Percentiles rank a stretch among this genome's conserved stretches.
Conservation (phyloP, 2,888 invertebrate genomes). For the Willowsia nigromaculata region DNA sequence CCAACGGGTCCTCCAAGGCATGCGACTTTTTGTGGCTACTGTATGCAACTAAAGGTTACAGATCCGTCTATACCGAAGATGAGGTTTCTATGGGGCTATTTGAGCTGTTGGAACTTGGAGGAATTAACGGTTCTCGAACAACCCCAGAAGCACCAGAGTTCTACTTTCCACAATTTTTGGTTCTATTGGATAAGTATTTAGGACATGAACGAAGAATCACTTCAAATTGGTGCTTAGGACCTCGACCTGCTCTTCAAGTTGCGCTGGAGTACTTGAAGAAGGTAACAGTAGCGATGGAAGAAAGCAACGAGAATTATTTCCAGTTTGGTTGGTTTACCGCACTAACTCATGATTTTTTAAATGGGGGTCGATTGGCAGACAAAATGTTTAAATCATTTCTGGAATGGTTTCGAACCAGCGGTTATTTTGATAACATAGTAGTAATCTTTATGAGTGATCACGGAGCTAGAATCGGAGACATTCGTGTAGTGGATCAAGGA, state of each 20-base stretch:
- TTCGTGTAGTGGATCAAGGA: conserved; percentile 89
- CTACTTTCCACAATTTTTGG: background rate
- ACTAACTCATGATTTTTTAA: conserved; percentile 91
- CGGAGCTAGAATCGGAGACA: conserved; percentile 92
- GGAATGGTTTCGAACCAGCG: conserved; percentile 81
- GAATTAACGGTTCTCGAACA: too few relatives aligned
- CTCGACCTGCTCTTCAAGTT: conserved; percentile 86
- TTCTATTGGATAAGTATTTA: background rate
- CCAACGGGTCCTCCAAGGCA: conserved; percentile 86
- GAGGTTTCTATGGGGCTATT: conserved; percentile 83
- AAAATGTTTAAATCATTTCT: conserved; percentile 84
- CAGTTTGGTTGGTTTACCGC: conserved; percentile 92
- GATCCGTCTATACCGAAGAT: conserved; percentile 91
- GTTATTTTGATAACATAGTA: conserved; percentile 85
- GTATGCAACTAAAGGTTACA: conserved; percentile 86
- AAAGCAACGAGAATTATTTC: conserved; percentile 85
- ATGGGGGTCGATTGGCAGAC: conserved; percentile 89
- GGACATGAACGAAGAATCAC: conserved; percentile 80
- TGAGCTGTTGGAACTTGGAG: background rate
- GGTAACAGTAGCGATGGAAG: conserved; percentile 82
- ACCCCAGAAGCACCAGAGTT: background rate
- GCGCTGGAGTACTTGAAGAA: conserved; percentile 87
- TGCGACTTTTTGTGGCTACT: conserved; percentile 93
- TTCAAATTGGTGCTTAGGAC: conserved; percentile 84
- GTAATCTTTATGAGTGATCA: conserved; percentile 91